Evolutionary conservation across 1,140 invertebrate genomes (phyloP), one percentile per base, ranked within the genome.

Genomic region (Panonychus citri): DNA sequence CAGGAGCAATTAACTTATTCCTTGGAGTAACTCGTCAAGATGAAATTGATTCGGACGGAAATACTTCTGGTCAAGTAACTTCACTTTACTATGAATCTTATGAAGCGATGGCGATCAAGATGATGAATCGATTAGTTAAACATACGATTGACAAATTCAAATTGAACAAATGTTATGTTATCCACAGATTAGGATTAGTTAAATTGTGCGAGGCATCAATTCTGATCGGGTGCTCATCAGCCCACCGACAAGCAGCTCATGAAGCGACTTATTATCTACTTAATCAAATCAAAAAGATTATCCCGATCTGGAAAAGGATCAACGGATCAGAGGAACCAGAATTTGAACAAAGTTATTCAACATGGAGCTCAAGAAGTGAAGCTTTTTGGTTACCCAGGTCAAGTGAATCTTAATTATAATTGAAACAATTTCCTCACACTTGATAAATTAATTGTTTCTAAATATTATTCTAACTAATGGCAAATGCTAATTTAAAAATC

Each of bases 261-360:
- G 76, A 81, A 64, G 85, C 87, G 39, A 80, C 88, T 0, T 74
- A 81, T 49, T 83, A 74, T 73, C 81, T 82, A 57, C 89, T 97
- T 57, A 80, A 95, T 64, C 73, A 74, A 58, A 69, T 96, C 0
- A 97, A 96, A 73, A 74, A 79, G 42, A 75, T 71, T 17, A 87
- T 94, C 51, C 88, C 90, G 3, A 89, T 96, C 57, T 97, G 90
- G 89, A 97, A 97, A 70, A 93, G 91, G 69, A 87, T 59, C 26
- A 25, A 55, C 26, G 27, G 19, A 10, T 46, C 43, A 21, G 17
- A n/a, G 2, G 43, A 46, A 39, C 2, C 17, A n/a, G 39, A 40
- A 40, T 43, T 21, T 12, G 1, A 46, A 3, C 43, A 15, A 19
- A 46, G 21, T 46, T 24, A 24, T 46, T 46, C 43, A 21, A 46